A percentile compares a stretch with the other conserved stretches of the same genome.
These are phyloP conservation scores for Laothoe populi DNA, from an alignment of 2,888 invertebrate species.

Conservation along the genomic window DNA sequence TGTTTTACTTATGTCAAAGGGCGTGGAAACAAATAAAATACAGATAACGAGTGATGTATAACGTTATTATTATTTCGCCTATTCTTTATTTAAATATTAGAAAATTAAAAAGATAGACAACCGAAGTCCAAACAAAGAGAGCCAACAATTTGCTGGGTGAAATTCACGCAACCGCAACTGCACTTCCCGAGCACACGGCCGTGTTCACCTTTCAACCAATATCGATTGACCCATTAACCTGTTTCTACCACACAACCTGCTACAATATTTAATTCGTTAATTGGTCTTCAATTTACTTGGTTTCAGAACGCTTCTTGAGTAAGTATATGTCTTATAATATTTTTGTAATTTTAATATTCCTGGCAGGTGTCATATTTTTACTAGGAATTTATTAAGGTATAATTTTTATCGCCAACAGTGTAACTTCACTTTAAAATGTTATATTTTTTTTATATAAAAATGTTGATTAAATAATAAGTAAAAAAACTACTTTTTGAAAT, in stretches of 20 bases:
- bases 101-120: neutral
- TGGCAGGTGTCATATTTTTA: neutral
- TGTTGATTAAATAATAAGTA: too few species aligned
- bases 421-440: too few species aligned
- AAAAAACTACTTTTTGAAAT: too few species aligned
- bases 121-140: neutral
- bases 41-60: neutral
- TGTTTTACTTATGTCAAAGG: neutral
- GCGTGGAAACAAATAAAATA: neutral
- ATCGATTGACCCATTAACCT: constrained; percentile 53
- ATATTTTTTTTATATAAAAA: too few species aligned
- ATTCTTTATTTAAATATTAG: too few species aligned
- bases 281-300: constrained; percentile 25
- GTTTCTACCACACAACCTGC: constrained; percentile 35
- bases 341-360: neutral
- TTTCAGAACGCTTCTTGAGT: constrained; percentile 1
- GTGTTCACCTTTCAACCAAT: constrained; percentile 31
- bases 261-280: constrained; percentile 41
- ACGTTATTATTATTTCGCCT: too few species aligned
- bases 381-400: too few species aligned
- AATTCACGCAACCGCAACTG: neutral
- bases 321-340: neutral
- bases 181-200: constrained; percentile 24
- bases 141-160: constrained; percentile 4
- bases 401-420: too few species aligned